Percentiles rank a stretch among this genome's conserved stretches.
Evolutionary conservation across 2,797 vertebrate genomes (phyloP).

Genomic region (Zenarchopterus dispar): DNA sequence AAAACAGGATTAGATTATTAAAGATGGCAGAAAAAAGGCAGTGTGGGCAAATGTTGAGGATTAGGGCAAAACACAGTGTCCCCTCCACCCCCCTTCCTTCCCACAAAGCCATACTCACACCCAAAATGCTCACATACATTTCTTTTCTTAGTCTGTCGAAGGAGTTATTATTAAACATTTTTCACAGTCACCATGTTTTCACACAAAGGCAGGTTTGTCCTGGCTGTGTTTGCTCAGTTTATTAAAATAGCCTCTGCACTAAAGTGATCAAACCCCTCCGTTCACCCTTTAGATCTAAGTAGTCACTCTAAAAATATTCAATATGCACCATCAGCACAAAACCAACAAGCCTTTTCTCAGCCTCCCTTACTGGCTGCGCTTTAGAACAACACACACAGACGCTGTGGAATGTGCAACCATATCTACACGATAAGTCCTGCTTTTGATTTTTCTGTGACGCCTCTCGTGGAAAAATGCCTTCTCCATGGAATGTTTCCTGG

Average conservation of each 20-base stretch:
- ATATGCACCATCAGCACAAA: conserved; percentile 66
- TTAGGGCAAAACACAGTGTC: conserved; percentile 48
- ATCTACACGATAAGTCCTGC: conserved; percentile 65
- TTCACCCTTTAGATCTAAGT: conserved; percentile 59
- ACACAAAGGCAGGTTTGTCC: conserved; percentile 64
- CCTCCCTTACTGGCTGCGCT: conserved; percentile 39
- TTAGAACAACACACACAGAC: conserved; percentile 73
- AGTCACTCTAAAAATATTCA: conserved; percentile 73
- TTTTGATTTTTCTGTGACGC: conserved; percentile 58
- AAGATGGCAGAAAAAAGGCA: conserved; percentile 32
- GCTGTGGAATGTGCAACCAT: conserved; percentile 59
- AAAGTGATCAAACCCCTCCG: conserved; percentile 65
- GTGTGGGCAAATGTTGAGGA: conserved; percentile 59
- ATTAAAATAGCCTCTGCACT: conserved; percentile 67
- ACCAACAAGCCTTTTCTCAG: conserved; percentile 59
- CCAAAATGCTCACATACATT: conserved; percentile 31
- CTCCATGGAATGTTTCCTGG: conserved; percentile 52
- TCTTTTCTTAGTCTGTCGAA: conserved; percentile 20
- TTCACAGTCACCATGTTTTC: conserved; percentile 35
- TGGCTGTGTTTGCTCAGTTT: conserved; percentile 57
- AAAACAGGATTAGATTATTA: conserved; percentile 74
- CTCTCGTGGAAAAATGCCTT: conserved; percentile 42
- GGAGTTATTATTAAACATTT: conserved; percentile 64
- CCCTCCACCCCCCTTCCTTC: conserved; percentile 21
- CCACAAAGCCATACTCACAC: conserved; percentile 55